Conservation (phyloP, 1,140 invertebrate species). For the Achroia grisella region DNA sequence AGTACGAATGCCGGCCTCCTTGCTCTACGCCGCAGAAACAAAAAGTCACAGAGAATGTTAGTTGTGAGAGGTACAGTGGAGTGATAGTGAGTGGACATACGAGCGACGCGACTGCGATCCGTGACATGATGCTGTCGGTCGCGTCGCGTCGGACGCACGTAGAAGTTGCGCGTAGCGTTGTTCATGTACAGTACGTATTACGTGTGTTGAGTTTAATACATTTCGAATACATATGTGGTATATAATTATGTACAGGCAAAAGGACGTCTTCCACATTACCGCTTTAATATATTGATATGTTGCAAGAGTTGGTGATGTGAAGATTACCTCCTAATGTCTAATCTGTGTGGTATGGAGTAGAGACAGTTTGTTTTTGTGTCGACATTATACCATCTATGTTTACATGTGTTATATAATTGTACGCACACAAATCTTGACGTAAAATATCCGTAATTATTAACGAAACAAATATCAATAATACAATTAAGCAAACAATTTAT, state of each 20-base stretch:
- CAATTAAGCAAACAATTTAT: constrained; percentile 4
- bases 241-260: constrained; percentile 27
- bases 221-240: constrained; percentile 9
- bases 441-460: too few relatives aligned
- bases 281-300: background rate
- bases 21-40: constrained; percentile 92
- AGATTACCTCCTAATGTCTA: constrained; percentile 34
- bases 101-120: background rate
- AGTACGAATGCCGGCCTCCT: constrained; percentile 99
- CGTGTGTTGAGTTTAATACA: constrained; percentile 8
- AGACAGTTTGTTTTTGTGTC: constrained; percentile 52
- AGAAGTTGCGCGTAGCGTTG: constrained; percentile 2
- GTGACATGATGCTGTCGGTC: too few relatives aligned
- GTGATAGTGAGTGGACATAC: constrained; percentile 39
- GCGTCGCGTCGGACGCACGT: too few relatives aligned
- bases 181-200: constrained; percentile 25
- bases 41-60: constrained; percentile 76
- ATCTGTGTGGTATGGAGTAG: constrained; percentile 48
- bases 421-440: too few relatives aligned
- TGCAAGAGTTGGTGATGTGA: constrained; percentile 4
- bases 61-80: constrained; percentile 70
- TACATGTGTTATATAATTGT: constrained; percentile 7
- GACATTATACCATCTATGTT: constrained; percentile 8
- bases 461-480: background rate
- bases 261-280: constrained; percentile 22